These are phyloP conservation scores for Nylanderia fulva DNA, from an alignment of 1,140 invertebrate genomes.

Conservation along the genomic window DNA sequence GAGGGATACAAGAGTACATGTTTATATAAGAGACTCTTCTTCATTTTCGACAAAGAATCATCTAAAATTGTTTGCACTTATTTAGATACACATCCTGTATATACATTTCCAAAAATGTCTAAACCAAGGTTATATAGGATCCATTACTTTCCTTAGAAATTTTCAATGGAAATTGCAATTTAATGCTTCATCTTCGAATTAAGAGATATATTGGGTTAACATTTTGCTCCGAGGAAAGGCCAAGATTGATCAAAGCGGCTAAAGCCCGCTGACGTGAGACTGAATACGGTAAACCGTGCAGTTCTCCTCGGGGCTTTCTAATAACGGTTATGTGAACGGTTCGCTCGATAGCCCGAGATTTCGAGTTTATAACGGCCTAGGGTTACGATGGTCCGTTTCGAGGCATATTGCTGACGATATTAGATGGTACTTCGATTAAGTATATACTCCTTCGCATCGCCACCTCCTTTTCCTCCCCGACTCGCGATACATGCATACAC, in stretches of 20 bases:
- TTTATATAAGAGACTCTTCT: too few species aligned
- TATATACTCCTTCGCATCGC: constrained; percentile 61
- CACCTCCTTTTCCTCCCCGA: background rate
- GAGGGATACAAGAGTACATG: too few species aligned
- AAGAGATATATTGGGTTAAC: background rate
- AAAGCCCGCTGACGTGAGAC: background rate
- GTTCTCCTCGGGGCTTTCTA: constrained; percentile 32
- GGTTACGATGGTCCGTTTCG: constrained; percentile 50
- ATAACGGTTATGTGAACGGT: constrained; percentile 61
- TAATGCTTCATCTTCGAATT: background rate
- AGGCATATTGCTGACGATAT: constrained; percentile 60
- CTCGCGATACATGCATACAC: constrained; percentile 50
- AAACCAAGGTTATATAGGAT: background rate
- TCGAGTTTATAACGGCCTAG: constrained; percentile 53
- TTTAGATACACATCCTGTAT: too few species aligned
- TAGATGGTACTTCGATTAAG: constrained; percentile 70
- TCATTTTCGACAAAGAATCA: too few species aligned
- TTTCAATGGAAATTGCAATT: background rate
- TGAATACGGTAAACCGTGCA: constrained; percentile 10
- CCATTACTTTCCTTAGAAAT: background rate
- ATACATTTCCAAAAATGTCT: too few species aligned
- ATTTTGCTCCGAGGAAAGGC: background rate
- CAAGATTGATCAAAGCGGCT: constrained; percentile 28
- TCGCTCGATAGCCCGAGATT: background rate
- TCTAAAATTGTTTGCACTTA: too few species aligned